These are phyloP conservation scores for Chrysina gloriosa DNA, from an alignment of 2,888 invertebrate genomes.

Conservation along the genomic window DNA sequence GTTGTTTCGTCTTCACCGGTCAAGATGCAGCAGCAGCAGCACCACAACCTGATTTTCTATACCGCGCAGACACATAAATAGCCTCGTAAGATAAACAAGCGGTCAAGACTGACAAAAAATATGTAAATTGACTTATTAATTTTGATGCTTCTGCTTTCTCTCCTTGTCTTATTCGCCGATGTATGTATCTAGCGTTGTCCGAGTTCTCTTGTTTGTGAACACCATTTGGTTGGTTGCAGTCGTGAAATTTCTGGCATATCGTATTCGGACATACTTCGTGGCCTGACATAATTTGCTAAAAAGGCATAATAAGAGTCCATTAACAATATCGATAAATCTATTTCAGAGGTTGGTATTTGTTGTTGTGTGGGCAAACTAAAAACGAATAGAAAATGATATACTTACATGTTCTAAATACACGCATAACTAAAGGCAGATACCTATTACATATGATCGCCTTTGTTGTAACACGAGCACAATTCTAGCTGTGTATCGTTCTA, in stretches of 20 bases:
- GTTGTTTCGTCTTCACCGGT: constrained; percentile 7
- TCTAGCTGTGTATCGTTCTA: too few relatives aligned
- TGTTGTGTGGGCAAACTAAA: too few relatives aligned
- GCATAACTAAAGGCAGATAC: too few relatives aligned
- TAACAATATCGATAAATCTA: constrained; percentile 34
- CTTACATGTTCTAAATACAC: too few relatives aligned
- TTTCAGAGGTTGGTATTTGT: too few relatives aligned
- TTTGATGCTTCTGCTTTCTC: constrained; percentile 2
- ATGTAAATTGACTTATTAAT: constrained; percentile 21
- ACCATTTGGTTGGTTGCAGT: not conserved
- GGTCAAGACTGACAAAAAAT: constrained; percentile 13
- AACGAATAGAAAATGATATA: too few relatives aligned
- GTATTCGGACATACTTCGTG: not conserved
- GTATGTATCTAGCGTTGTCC: not conserved
- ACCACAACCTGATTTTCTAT: constrained; percentile 31
- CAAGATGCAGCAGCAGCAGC: constrained; percentile 10
- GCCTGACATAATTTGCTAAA: constrained; percentile 15
- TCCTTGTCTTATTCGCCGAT: not conserved
- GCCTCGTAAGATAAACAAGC: constrained; percentile 2
- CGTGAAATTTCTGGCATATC: constrained; percentile 3
- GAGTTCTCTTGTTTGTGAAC: not conserved
- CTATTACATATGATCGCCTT: too few relatives aligned
- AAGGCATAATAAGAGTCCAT: constrained; percentile 14
- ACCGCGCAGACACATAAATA: not conserved
- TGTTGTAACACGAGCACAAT: too few relatives aligned